Percentiles rank a stretch among this genome's conserved stretches.
These are phyloP conservation scores for Scaptomyza montana DNA, from an alignment of 1,140 invertebrate genomes.

Conservation along the genomic window DNA sequence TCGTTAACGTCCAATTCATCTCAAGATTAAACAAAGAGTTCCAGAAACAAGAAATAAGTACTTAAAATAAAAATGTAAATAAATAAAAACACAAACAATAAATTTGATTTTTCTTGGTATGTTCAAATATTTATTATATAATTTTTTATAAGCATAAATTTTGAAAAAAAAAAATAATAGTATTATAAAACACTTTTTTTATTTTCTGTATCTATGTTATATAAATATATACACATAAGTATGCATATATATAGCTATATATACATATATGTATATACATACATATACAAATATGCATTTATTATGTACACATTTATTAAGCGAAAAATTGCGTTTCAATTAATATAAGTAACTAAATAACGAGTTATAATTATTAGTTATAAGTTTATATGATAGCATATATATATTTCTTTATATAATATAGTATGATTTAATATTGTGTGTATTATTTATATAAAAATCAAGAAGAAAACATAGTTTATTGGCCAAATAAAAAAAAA, in stretches of 20 bases:
- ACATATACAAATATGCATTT: conserved; percentile 57
- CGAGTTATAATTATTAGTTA: conserved; percentile 74
- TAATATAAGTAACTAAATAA: conserved; percentile 77
- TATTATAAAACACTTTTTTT: conserved; percentile 52
- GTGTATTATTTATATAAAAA: conserved; percentile 10
- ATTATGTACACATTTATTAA: conserved; percentile 50
- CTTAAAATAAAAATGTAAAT: neutral
- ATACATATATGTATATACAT: conserved; percentile 38
- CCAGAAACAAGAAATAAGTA: neutral
- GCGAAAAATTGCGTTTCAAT: conserved; percentile 43
- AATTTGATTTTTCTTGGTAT: conserved; percentile 66
- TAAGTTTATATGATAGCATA: conserved; percentile 26
- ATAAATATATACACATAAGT: conserved; percentile 15
- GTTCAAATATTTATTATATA: conserved; percentile 79
- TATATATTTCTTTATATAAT: conserved; percentile 36
- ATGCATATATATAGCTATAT: conserved; percentile 32
- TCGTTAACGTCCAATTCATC: too few relatives aligned
- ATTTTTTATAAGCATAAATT: conserved; percentile 70
- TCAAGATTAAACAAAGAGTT: too few relatives aligned
- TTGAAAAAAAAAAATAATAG: conserved; percentile 61
- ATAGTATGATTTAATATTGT: conserved; percentile 36
- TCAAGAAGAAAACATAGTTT: conserved; percentile 29
- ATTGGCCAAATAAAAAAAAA: conserved; percentile 19
- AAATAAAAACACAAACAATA: conserved; percentile 51
- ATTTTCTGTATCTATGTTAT: conserved; percentile 20